Base-by-base conservation (phyloP, 2,888 invertebrate genomes). In the Ophioninae sp. region DNA sequence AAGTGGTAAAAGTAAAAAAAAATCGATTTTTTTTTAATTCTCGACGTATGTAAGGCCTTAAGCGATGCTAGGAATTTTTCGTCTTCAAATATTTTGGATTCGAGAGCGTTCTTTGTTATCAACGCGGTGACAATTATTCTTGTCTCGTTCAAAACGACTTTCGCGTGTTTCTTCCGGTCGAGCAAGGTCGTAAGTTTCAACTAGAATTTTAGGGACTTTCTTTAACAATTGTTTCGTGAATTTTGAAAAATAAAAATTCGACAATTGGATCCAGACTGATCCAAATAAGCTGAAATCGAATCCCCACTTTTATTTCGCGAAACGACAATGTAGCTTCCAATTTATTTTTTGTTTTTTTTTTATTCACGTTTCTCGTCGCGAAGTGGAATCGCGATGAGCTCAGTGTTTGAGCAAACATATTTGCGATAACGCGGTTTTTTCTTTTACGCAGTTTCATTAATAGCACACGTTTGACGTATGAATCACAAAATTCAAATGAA, bases 391-490 rank as follows among this genome's bases (percentile, higher is more conserved):
- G n/a, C 61, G 69, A 23, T 22, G 39, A 68, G 67, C 59, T 68
- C 44, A 77, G 56, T 82, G 68, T 82, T 78, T 74, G 78, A 78
- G 51, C 30, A 41, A 56, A 58, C 73, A 74, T 82, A 64, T 78
- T 74, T 73, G 37, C 72, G 71, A 79, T 78, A 78, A 78, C 63
- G 56, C 30, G 23, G 51, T 65, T 23, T 17, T 20, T 72, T 17
- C 30, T 59, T 41, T 17, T 69, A 2, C 44, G 63, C 22, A 63
- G 20, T 23, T 59, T 41, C 20, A 67, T 23, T 72, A 37, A 76
- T 61, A 77, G 67, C 51, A 5, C 30, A n/a, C 37, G 22, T 67
- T 51, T 37, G 30, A n/a, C 39, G 39, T 23, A 22, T 59, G 71
- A 65, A 72, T 67, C 30, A 77, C 20, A 39, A 44, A 22, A 41